A percentile compares a stretch with the other conserved stretches of the same genome.
phyloP scores from a whole-genome alignment of 2,113 vertebrate genomes.

The Hylia prasina region DNA sequence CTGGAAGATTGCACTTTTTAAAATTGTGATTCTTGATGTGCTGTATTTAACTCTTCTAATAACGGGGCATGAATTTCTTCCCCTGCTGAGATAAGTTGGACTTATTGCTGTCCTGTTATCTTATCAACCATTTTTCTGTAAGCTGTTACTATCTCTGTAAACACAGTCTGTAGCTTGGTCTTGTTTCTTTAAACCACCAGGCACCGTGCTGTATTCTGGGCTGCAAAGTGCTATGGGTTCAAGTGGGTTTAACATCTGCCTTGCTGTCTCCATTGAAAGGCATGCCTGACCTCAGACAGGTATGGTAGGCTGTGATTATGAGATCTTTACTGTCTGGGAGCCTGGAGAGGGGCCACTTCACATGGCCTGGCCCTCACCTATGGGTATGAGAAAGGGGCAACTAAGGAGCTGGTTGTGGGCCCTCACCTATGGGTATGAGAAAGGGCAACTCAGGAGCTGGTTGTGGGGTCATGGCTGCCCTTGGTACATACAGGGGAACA shows the following conservation, averaged over 20 bases:
- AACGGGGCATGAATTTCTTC: not conserved
- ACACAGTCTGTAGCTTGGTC: not conserved
- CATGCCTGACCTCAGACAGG: not conserved
- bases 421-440: accelerated
- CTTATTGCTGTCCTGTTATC: not conserved
- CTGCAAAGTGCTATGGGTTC: accelerated
- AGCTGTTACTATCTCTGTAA: not conserved
- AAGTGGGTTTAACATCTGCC: not conserved
- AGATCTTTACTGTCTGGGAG: not conserved
- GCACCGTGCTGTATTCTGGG: not conserved
- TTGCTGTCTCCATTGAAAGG: not conserved
- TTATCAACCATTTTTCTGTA: not conserved
- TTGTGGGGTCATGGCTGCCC: not conserved
- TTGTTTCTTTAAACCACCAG: not conserved
- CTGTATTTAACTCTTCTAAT: not conserved
- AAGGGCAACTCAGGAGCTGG: not conserved
- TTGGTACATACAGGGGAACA: not conserved
- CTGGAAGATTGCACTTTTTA: not conserved
- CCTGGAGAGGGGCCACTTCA: not conserved
- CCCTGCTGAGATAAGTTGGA: not conserved
- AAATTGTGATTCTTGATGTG: not conserved
- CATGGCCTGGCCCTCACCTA: accelerated
- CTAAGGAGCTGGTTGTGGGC: not conserved
- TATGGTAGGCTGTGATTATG: not conserved
- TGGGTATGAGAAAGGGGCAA: not conserved